A percentile compares a stretch with the other conserved stretches of the same genome.
phyloP scores from a whole-genome alignment of 2,888 invertebrate species.

The Cryptocephalus primarius region DNA sequence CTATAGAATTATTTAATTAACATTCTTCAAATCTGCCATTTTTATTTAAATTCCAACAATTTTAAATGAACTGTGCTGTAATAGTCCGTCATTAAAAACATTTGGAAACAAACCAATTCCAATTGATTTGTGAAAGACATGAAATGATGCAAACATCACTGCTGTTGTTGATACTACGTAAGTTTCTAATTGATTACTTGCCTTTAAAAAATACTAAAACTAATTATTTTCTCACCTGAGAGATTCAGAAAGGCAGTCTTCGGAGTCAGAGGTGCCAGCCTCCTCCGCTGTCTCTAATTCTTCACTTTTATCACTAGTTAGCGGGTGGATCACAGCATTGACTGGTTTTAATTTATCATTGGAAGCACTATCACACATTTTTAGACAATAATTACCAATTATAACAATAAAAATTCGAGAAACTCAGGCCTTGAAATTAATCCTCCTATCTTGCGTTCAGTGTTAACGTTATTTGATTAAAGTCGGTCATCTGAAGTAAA shows the following conservation, averaged over 20 bases:
- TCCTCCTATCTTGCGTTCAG: too few species aligned
- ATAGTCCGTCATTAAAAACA: too few species aligned
- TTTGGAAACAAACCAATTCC: too few species aligned
- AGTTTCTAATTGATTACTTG: neutral
- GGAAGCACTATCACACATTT: constrained; percentile 9
- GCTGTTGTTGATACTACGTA: neutral
- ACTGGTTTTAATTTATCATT: constrained; percentile 2
- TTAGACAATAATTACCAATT: constrained; percentile 1
- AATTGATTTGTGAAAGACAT: neutral
- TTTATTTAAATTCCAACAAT: too few species aligned
- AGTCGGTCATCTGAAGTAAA: too few species aligned
- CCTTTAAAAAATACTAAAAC: constrained; percentile 1
- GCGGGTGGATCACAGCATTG: neutral
- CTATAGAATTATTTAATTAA: too few species aligned
- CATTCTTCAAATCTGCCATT: too few species aligned
- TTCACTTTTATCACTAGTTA: neutral
- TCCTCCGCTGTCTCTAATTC: constrained; percentile 25
- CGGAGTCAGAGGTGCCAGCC: constrained; percentile 31
- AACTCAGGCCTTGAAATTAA: too few species aligned
- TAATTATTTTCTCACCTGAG: constrained; percentile 20
- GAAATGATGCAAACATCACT: neutral
- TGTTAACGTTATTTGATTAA: too few species aligned
- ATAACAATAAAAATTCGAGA: too few species aligned
- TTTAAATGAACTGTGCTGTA: too few species aligned
- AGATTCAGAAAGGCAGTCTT: constrained; percentile 32